A percentile compares a stretch with the other conserved stretches of the same genome.
Conservation (phyloP, 2,113 vertebrate species). For the Nycticryphes semicollaris region DNA sequence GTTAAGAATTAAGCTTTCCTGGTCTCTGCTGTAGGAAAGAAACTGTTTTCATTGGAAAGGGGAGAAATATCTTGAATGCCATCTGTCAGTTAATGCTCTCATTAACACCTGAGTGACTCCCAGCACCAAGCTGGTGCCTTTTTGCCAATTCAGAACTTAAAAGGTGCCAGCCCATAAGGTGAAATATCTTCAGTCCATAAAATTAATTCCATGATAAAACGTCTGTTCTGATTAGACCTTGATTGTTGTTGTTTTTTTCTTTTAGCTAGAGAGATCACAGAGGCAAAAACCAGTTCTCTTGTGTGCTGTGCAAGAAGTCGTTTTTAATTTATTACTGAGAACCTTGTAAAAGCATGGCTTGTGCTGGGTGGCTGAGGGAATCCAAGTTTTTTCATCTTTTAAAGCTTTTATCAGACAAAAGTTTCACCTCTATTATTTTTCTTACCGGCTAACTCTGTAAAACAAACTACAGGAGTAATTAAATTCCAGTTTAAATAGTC, state of each 20-base stretch:
- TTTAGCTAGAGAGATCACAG: background rate
- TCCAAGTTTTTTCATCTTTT: background rate
- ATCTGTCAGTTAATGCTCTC: constrained; percentile 63
- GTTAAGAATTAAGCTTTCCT: constrained; percentile 53
- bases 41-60: background rate
- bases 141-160: constrained; percentile 41
- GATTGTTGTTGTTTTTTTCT: background rate
- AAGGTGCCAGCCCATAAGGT: constrained; percentile 41
- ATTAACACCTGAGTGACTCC: constrained; percentile 66
- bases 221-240: constrained; percentile 7
- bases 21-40: constrained; percentile 35
- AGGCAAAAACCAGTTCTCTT: background rate
- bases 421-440: background rate
- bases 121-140: constrained; percentile 38
- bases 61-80: constrained; percentile 55
- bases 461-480: background rate
- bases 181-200: constrained; percentile 51
- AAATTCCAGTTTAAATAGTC: background rate
- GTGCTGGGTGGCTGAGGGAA: background rate
- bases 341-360: background rate
- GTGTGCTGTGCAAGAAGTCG: background rate
- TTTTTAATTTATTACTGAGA: background rate
- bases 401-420: background rate
- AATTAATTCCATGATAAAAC: constrained; percentile 29
- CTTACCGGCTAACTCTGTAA: background rate